phyloP scores from a whole-genome alignment of 2,113 vertebrate species.

The Podarcis muralis region DNA sequence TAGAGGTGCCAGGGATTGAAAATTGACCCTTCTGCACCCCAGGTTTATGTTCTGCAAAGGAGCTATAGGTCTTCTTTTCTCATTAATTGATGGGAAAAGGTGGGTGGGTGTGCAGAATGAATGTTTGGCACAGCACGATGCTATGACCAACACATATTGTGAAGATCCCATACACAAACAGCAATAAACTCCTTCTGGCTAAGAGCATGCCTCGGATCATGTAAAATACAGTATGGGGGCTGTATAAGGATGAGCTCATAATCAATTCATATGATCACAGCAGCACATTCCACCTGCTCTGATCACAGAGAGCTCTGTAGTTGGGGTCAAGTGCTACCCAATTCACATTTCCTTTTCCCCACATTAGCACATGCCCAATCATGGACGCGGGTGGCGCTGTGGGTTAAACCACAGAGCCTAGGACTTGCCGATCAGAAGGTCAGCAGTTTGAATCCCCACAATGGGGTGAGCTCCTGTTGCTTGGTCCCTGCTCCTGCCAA shows the following conservation, averaged over 20 bases:
- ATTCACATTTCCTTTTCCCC: neutral
- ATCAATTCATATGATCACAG: neutral
- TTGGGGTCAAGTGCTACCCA: neutral
- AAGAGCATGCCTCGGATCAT: neutral
- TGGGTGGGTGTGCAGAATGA: no score
- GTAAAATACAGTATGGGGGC: neutral
- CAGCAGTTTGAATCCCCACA: rapidly evolving
- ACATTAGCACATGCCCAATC: neutral
- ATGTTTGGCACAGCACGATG: no score
- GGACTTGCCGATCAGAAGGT: no score
- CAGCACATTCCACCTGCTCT: neutral
- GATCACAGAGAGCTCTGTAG: no score
- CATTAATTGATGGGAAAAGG: no score
- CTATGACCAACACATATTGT: neutral
- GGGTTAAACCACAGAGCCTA: no score
- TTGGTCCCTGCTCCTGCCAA: no score
- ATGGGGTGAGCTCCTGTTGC: no score
- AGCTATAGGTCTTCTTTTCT: no score
- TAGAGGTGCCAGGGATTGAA: no score
- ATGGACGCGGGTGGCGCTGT: neutral
- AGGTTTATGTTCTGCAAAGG: no score
- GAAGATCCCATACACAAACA: neutral
- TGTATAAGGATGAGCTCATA: neutral
- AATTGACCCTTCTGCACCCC: no score
- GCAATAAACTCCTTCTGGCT: neutral